Conservation (phyloP, 2,797 vertebrate genomes). For the Anguilla pacifica region DNA sequence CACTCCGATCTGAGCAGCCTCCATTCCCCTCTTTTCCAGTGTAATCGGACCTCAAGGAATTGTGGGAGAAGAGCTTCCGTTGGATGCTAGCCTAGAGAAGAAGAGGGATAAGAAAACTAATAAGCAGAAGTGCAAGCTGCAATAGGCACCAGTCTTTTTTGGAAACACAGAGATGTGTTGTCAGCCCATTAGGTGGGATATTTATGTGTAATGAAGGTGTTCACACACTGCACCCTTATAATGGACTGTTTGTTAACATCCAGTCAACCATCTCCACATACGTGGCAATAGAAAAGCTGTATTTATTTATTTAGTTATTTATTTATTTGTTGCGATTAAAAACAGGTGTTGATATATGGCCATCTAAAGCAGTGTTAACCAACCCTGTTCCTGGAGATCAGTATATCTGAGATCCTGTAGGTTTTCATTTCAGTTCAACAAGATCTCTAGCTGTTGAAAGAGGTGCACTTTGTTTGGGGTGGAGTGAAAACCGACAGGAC, state of each 20-base stretch:
- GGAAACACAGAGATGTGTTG: neutral
- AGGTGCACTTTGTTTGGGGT: too few species aligned
- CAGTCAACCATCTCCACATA: neutral
- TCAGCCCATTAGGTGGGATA: too few species aligned
- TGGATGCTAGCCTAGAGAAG: constrained; percentile 49
- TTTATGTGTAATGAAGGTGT: neutral
- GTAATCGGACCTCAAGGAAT: constrained; percentile 30
- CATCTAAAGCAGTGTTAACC: too few species aligned
- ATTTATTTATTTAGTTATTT: neutral
- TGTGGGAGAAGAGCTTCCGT: constrained; percentile 26
- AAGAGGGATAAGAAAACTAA: constrained; percentile 16
- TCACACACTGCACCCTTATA: neutral
- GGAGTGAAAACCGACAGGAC: too few species aligned
- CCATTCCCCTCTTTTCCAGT: constrained; percentile 55
- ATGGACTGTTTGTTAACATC: neutral
- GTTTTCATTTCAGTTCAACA: too few species aligned
- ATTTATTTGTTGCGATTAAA: too few species aligned
- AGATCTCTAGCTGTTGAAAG: too few species aligned
- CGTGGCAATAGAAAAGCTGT: neutral
- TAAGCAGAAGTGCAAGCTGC: constrained; percentile 1
- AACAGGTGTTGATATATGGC: too few species aligned
- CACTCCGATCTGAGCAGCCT: constrained; percentile 75
- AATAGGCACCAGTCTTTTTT: constrained; percentile 18
- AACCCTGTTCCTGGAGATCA: too few species aligned
- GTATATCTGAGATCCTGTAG: too few species aligned